Percentiles rank a stretch among this genome's conserved stretches.
phyloP scores from a whole-genome alignment of 2,113 vertebrate genomes.

The Perognathus longimembris region DNA sequence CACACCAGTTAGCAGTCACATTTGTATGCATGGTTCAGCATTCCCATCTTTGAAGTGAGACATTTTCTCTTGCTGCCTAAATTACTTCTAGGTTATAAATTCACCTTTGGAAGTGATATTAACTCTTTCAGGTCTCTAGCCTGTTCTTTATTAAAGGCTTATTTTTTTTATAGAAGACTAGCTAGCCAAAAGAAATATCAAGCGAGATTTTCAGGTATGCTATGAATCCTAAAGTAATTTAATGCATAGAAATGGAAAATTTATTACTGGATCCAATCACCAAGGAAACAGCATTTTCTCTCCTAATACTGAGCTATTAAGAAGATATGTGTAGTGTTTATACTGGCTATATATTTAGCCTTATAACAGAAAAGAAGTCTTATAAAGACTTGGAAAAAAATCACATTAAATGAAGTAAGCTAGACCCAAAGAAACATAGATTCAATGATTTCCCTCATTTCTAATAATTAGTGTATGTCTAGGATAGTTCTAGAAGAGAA shows the following conservation, averaged over 20 bases:
- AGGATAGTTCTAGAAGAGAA: too few species aligned
- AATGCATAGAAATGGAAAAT: slow-evolving; percentile 44
- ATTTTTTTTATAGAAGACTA: slow-evolving; percentile 14
- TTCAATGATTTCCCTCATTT: too few species aligned
- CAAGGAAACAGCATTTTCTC: background rate
- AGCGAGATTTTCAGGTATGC: background rate
- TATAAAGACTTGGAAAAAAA: background rate
- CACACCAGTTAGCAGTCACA: slow-evolving; percentile 52
- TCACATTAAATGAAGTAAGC: too few species aligned
- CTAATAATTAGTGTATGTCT: too few species aligned
- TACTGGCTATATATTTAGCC: background rate
- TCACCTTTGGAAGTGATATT: slow-evolving; percentile 65
- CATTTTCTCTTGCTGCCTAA: slow-evolving; percentile 68
- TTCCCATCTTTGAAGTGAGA: slow-evolving; percentile 70
- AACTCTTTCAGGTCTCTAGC: slow-evolving; percentile 52
- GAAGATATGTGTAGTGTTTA: slow-evolving; percentile 9
- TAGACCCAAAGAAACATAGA: too few species aligned
- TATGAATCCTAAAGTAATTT: slow-evolving; percentile 35
- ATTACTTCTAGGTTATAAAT: slow-evolving; percentile 76
- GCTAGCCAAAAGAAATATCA: slow-evolving; percentile 29
- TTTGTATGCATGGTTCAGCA: slow-evolving; percentile 65
- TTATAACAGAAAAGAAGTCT: background rate
- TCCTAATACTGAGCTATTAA: background rate
- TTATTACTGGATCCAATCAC: background rate
- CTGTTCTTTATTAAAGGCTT: background rate